A percentile compares a stretch with the other conserved stretches of the same genome.
Conservation (phyloP, 2,113 vertebrate species). For the Rhea americana region DNA sequence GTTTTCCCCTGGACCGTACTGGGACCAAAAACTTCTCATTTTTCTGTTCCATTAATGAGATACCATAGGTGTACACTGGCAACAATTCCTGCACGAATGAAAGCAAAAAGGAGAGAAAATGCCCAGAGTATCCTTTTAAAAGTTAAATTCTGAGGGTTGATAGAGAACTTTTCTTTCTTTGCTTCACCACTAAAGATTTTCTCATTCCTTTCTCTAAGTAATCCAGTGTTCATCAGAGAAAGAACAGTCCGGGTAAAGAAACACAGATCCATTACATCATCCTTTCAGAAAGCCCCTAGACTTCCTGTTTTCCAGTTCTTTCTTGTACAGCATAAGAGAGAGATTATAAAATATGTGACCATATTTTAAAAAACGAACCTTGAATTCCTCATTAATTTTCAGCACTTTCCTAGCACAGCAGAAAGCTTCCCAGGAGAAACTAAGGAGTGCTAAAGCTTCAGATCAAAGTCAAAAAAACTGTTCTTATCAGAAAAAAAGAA, state of each 20-base stretch:
- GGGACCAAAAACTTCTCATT: constrained; percentile 37
- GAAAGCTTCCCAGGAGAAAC: background rate
- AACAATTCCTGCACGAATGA: constrained; percentile 11
- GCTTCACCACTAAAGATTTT: background rate
- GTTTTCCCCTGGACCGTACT: background rate
- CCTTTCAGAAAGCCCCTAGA: background rate
- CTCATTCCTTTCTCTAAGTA: constrained; percentile 2
- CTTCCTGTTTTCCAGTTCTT: background rate
- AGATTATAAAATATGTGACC: background rate
- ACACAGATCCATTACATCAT: background rate
- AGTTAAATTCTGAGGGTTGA: background rate
- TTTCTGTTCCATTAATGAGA: constrained; percentile 41
- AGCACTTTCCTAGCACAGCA: background rate
- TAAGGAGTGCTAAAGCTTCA: background rate
- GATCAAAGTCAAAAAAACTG: background rate
- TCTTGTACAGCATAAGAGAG: background rate
- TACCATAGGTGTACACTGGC: background rate
- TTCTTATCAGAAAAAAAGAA: background rate
- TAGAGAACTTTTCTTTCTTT: constrained; percentile 15
- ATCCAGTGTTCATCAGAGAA: background rate
- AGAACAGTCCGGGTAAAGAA: background rate
- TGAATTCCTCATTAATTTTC: constrained; percentile 17
- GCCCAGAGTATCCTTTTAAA: constrained; percentile 18
- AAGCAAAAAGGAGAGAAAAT: constrained; percentile 25
- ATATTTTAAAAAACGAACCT: background rate